Base-by-base conservation (phyloP, 2,113 vertebrate genomes). In the Casuarius casuarius region DNA sequence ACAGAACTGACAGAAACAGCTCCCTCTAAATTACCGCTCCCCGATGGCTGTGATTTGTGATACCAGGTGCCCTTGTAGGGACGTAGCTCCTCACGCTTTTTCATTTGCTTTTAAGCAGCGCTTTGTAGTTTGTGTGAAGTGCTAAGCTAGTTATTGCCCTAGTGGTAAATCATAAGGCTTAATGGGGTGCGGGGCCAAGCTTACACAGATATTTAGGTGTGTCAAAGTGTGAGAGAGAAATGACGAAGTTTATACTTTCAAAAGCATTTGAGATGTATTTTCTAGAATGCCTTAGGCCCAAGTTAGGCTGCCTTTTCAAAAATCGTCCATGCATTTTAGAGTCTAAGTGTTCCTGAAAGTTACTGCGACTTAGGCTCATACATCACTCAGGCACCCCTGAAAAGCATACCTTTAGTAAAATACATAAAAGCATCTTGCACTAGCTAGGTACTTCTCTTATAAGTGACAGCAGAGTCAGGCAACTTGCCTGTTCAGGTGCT, bases 291-390 rank as follows among this genome's bases (percentile, higher is more conserved):
- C 59, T 82, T 48, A 88, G 67, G 89, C 87, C 54, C 56, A 83
- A 90, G 68, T 65, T 67, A 80, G 65, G 54, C 54, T 92, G 87
- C 59, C 71, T 94, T 97, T 93, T 87, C 51, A 66, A 79, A 95
- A 95, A 42, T 10, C 18, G 16, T 52, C 67, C 84, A 67, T 29
- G 63, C 46, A 84, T 85, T 96, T 88, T 13, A 94, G 82, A 91
- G 38, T 31, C 11, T 87, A 94, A 96, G 75, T 35, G 40, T 40
- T 92, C 87, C 68, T 91, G 59, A 83, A 96, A 88, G 65, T 94
- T 89, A 42, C 74, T 28, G 35, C 67, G 91, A 84, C 67, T 90
- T 81, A 61, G 72, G 75, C 78, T 95, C 26, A 6, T 85, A 67
- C 54, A 94, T 94, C 87, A 87, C 42, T 59, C 1, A 6, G 52